Conservation (phyloP, 2,888 invertebrate species). For the Herminia tarsipennalis region DNA sequence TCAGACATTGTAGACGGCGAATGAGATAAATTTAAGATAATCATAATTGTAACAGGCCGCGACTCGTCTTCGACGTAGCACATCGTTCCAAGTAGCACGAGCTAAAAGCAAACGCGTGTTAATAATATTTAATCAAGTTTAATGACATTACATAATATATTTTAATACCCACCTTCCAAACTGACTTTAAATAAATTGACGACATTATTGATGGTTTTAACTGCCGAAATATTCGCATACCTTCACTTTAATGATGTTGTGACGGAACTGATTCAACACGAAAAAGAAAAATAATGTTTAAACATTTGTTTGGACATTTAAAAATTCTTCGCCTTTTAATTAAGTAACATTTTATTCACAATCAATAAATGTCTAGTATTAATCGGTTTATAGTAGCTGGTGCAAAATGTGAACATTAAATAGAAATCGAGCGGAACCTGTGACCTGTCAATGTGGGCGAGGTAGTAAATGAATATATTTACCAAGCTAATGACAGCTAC, state of each 20-base stretch:
- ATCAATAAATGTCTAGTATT: too few relatives aligned
- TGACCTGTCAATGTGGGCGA: slow-evolving; percentile 13
- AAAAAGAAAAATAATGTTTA: too few relatives aligned
- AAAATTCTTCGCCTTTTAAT: too few relatives aligned
- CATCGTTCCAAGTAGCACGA: slow-evolving; percentile 21
- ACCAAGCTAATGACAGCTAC: slow-evolving; percentile 27
- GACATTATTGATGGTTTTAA: slow-evolving; percentile 27
- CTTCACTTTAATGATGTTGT: slow-evolving; percentile 22
- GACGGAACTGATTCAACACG: slow-evolving; percentile 31
- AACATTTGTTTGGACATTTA: too few relatives aligned
- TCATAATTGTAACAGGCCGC: slow-evolving; percentile 33
- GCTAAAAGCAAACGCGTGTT: slow-evolving; percentile 43
- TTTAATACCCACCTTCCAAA: slow-evolving; percentile 18
- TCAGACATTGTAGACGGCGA: slow-evolving; percentile 43
- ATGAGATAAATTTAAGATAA: slow-evolving; percentile 33
- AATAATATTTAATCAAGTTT: slow-evolving; percentile 26
- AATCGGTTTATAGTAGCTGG: too few relatives aligned
- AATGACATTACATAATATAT: slow-evolving; percentile 23
- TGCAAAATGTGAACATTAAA: too few relatives aligned
- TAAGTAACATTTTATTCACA: too few relatives aligned
- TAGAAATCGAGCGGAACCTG: slow-evolving; percentile 17
- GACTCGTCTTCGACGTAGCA: slow-evolving; percentile 8
- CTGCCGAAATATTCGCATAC: slow-evolving; percentile 23
- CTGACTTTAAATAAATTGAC: slow-evolving; percentile 26
- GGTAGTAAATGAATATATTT: slow-evolving; percentile 27